A percentile compares a stretch with the other conserved stretches of the same genome.
Evolutionary conservation across 2,113 vertebrate species (phyloP).

Genomic region (Crotalus tigris): DNA sequence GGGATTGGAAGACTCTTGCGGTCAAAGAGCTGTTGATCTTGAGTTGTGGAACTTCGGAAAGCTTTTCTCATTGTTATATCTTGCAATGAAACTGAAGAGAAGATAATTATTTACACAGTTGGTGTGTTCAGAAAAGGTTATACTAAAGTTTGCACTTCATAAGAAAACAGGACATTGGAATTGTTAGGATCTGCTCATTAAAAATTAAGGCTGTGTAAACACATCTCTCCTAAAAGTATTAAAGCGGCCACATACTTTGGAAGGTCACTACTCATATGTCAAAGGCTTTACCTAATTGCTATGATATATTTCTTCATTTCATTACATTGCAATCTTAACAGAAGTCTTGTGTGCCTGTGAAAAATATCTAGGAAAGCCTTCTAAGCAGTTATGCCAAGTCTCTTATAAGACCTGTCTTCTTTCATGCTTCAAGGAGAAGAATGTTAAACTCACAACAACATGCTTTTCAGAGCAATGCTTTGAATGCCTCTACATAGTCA

Average conservation of each 20-base stretch:
- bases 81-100: constrained; percentile 87
- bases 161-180: not conserved
- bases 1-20: constrained; percentile 91
- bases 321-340: not conserved
- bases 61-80: constrained; percentile 99
- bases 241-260: not conserved
- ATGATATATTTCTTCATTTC: not conserved
- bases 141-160: not conserved
- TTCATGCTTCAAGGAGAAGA: not conserved
- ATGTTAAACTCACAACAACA: not conserved
- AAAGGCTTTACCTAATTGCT: not conserved
- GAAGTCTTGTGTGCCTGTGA: not conserved
- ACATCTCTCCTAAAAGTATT: not conserved
- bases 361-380: not conserved
- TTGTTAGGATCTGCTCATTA: not conserved
- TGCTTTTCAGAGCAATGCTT: not conserved
- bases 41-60: constrained; percentile 93
- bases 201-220: not conserved
- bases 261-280: not conserved
- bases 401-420: not conserved
- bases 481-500: not conserved
- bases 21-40: constrained; percentile 97
- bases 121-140: not conserved
- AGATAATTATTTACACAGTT: constrained; percentile 12
- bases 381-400: not conserved